Evolutionary conservation across 1,140 invertebrate species (phyloP).

Genomic region (Periplaneta americana): DNA sequence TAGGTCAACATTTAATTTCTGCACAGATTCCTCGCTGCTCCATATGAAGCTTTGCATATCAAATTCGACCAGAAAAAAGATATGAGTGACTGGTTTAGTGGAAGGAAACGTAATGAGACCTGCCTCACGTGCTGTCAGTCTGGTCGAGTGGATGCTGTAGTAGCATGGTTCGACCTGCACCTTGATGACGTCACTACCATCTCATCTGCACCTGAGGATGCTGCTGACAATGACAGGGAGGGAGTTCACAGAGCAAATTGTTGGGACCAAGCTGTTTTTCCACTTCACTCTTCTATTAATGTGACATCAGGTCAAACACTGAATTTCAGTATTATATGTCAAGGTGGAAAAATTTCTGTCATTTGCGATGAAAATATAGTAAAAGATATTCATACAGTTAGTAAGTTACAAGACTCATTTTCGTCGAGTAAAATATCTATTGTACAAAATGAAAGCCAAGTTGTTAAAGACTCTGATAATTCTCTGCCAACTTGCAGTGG

Average conservation of each 20-base stretch:
- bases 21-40: constrained; percentile 29
- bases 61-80: constrained; percentile 35
- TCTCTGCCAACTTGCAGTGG: no score
- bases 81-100: constrained; percentile 18
- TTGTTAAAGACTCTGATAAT: not conserved
- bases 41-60: constrained; percentile 27
- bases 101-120: constrained; percentile 8
- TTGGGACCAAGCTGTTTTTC: constrained; percentile 73
- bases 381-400: not conserved
- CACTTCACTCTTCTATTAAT: constrained; percentile 24
- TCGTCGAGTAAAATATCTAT: not conserved
- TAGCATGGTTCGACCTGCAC: constrained; percentile 67
- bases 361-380: not conserved
- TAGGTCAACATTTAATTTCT: not conserved
- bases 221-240: not conserved
- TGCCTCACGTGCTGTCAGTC: constrained; percentile 31
- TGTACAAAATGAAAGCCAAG: not conserved
- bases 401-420: not conserved
- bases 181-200: constrained; percentile 58
- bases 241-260: constrained; percentile 38
- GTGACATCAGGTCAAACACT: not conserved
- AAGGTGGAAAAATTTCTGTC: not conserved
- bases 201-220: constrained; percentile 38
- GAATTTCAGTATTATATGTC: not conserved
- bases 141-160: constrained; percentile 56